These are phyloP conservation scores for Himalopsyche japonica DNA, from an alignment of 2,888 invertebrate species.

Conservation along the genomic window DNA sequence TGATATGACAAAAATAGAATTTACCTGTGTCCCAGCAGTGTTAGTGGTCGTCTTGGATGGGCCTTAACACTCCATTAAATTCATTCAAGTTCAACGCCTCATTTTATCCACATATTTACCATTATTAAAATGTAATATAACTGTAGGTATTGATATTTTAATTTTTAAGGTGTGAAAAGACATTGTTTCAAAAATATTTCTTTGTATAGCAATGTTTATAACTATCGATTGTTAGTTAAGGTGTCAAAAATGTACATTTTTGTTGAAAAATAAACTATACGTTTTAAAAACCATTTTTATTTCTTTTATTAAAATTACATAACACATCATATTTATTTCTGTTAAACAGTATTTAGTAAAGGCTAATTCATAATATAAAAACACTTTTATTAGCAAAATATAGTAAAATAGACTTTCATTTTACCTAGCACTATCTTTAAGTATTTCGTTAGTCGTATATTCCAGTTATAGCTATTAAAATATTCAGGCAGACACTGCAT, in stretches of 20 bases:
- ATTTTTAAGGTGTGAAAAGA: neutral
- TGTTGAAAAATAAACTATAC: neutral
- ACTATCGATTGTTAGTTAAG: neutral
- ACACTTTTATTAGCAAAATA: no score
- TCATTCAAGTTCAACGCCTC: neutral
- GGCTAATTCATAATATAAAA: no score
- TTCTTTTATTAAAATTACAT: neutral
- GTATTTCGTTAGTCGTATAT: no score
- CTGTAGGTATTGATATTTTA: neutral
- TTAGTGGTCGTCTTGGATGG: no score
- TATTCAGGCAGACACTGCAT: no score
- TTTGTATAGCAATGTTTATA: neutral
- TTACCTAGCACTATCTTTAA: no score
- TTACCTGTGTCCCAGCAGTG: no score
- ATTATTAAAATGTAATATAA: neutral
- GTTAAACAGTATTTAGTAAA: neutral
- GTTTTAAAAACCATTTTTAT: neutral
- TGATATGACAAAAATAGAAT: no score
- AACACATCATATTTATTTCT: neutral
- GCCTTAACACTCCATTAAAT: no score
- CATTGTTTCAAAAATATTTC: neutral
- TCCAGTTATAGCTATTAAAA: no score
- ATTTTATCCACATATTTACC: neutral
- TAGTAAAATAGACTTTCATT: no score
- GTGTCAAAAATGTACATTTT: neutral